phyloP scores from a whole-genome alignment of 2,888 invertebrate genomes.

The Tetramorium bicarinatum region DNA sequence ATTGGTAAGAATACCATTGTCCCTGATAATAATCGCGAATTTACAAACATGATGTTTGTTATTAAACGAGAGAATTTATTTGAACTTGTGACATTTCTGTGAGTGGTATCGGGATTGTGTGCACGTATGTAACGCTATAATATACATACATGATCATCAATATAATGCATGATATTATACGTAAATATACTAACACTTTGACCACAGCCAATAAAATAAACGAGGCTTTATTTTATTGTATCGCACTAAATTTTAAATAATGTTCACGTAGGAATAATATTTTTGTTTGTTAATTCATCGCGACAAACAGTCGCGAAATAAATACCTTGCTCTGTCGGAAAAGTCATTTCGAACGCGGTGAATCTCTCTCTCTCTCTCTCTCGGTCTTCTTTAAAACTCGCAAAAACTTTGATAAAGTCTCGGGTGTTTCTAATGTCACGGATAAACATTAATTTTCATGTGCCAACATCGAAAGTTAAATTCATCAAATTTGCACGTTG shows the following conservation, averaged over 20 bases:
- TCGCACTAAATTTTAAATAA: conserved; percentile 43
- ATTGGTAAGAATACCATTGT: conserved; percentile 3
- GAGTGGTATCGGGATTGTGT: neutral
- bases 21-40: conserved; percentile 16
- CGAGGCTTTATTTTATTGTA: conserved; percentile 35
- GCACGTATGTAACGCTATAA: neutral
- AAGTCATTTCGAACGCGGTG: neutral
- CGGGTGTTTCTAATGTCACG: neutral
- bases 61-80: conserved; percentile 52
- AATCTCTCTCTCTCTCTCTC: neutral
- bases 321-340: conserved; percentile 16
- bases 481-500: conserved; percentile 19
- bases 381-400: neutral
- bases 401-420: neutral
- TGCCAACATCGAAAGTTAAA: conserved; percentile 1
- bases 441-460: conserved; percentile 15
- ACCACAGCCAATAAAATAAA: conserved; percentile 39
- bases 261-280: conserved; percentile 32
- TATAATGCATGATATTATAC: conserved; percentile 35
- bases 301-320: conserved; percentile 27
- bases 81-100: conserved; percentile 39
- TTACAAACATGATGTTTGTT: conserved; percentile 29
- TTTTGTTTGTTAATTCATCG: conserved; percentile 34
- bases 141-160: conserved; percentile 30
- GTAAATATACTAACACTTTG: conserved; percentile 45